Evolutionary conservation across 2,113 vertebrate genomes (phyloP), one percentile per base, ranked within the genome.

Genomic region (Eulemur macaco): DNA sequence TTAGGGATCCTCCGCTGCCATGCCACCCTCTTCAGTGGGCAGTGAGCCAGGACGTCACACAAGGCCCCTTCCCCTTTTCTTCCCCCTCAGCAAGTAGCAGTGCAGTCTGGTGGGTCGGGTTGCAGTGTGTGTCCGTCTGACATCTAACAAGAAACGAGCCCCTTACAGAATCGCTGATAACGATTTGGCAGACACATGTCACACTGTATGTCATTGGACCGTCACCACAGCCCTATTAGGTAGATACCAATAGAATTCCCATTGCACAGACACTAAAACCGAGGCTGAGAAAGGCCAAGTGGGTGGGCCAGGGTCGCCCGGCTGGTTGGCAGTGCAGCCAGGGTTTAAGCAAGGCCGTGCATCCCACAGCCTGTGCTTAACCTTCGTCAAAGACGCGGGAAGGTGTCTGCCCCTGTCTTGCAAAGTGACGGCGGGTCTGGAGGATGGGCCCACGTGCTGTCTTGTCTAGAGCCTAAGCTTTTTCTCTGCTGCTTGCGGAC

Each of bases 1-100:
- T 1, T 7, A 37, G 50, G 64, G 1, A 1, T 56, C 56, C 27
- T 83, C 8, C 29, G 63, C 88, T 12, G 0, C 21, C 1, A 0
- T 9, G 27, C 39, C 50, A 1, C 6, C 83, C 11, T 52, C 21
- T 39, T 1, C 37, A 6, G 50, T 39, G 73, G 84, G 66, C 91
- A 52, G 60, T 21, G 13, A 47, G 13, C 31, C 34, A 1, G 58
- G 66, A 17, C 60, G 1, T 52, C 52, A 25, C 29, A 39, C 11
- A 45, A 56, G 34, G 34, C 13, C 4, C 3, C 5, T 52, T 54
- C 39, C 11, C 31, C 10, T 27, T 68, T 66, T 45, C 34, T 39
- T 34, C 25, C 14, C 14, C 47, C 50, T 64, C 42, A 63, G 39
- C 39, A 56, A 60, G 8, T 11, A 60, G 34, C n/a, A 1, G 1